Conservation (phyloP, 2,797 vertebrate genomes). For the Hippoglossus hippoglossus region DNA sequence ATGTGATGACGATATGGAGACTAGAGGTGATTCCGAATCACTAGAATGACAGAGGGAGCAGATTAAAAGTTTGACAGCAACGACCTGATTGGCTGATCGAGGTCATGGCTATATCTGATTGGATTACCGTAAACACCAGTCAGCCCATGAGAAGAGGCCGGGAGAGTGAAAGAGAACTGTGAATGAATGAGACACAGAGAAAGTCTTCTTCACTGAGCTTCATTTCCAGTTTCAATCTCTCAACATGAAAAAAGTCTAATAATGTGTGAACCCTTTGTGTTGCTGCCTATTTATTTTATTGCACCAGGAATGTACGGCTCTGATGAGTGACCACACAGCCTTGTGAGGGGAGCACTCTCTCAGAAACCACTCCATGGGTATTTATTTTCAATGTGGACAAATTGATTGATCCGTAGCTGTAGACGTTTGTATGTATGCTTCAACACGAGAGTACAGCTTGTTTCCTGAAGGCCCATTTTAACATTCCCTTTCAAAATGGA, state of each 20-base stretch:
- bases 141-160: too few species aligned
- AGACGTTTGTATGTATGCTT: conserved; percentile 34
- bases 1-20: too few species aligned
- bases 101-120: too few species aligned
- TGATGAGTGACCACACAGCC: conserved; percentile 39
- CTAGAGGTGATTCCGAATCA: too few species aligned
- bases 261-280: conserved; percentile 16
- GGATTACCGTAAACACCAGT: too few species aligned
- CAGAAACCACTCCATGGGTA: conserved; percentile 33
- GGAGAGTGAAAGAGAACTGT: too few species aligned
- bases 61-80: too few species aligned
- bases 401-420: conserved; percentile 39
- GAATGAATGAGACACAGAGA: too few species aligned
- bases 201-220: too few species aligned
- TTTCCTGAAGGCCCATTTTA: conserved; percentile 18
- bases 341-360: conserved; percentile 38
- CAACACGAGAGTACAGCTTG: conserved; percentile 4
- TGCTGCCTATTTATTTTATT: conserved; percentile 42
- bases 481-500: conserved; percentile 61
- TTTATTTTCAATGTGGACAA: conserved; percentile 58
- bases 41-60: too few species aligned
- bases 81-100: too few species aligned
- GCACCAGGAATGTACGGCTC: conserved; percentile 54
- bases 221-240: conserved; percentile 13
- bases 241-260: conserved; percentile 2